These are phyloP conservation scores for Lacerta viridis DNA, from an alignment of 2,797 vertebrate species.

Conservation along the genomic window DNA sequence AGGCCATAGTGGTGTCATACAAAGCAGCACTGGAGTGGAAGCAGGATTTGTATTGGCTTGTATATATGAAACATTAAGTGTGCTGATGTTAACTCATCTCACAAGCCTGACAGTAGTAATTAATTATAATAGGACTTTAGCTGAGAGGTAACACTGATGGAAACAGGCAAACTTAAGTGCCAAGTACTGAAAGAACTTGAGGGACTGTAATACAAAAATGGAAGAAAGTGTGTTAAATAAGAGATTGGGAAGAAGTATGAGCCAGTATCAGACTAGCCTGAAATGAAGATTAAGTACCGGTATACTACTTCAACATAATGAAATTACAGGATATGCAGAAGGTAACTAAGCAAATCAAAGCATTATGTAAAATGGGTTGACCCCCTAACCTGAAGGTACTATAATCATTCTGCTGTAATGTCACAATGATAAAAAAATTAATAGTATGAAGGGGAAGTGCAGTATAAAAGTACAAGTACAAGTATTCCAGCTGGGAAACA, in stretches of 20 bases:
- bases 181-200: neutral
- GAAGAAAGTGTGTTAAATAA: neutral
- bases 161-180: neutral
- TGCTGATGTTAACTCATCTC: neutral
- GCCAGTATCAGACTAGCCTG: neutral
- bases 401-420: constrained; percentile 17
- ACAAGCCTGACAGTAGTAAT: neutral
- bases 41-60: neutral
- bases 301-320: neutral
- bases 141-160: neutral
- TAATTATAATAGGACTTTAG: neutral
- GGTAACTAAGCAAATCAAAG: constrained; percentile 2
- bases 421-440: constrained; percentile 14
- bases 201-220: neutral
- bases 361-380: neutral
- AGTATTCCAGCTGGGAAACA: constrained; percentile 30
- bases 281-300: neutral
- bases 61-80: neutral
- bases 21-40: neutral
- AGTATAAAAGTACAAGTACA: neutral
- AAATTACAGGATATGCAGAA: neutral
- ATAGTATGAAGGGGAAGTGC: constrained; percentile 4
- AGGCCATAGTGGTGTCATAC: neutral
- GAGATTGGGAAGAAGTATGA: neutral
- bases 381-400: neutral